A percentile compares a stretch with the other conserved stretches of the same genome.
Conservation (phyloP, 2,888 invertebrate species). For the Archips xylosteana region DNA sequence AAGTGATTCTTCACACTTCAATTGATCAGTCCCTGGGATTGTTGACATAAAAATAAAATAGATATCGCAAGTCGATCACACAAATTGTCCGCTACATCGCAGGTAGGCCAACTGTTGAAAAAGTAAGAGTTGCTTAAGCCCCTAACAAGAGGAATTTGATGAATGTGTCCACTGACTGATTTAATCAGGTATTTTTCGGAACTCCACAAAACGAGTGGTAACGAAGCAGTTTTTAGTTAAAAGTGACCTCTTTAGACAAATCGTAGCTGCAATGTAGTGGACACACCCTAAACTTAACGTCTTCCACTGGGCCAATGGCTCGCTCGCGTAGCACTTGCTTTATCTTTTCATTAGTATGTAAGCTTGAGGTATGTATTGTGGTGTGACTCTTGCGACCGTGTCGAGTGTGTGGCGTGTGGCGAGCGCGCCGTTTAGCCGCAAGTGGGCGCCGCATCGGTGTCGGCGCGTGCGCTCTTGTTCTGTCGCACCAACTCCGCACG, state of each 20-base stretch:
- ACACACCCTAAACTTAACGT: too few species aligned
- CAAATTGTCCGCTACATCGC: neutral
- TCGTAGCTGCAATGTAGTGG: too few species aligned
- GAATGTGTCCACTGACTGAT: too few species aligned
- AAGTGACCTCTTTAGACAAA: too few species aligned
- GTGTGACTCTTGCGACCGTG: conserved; percentile 37
- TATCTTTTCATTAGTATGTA: neutral
- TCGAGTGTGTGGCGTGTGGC: conserved; percentile 36
- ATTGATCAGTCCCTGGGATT: conserved; percentile 3
- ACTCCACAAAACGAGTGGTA: too few species aligned
- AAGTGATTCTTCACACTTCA: neutral
- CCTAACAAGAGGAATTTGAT: too few species aligned
- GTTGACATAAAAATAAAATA: neutral
- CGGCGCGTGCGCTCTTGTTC: conserved; percentile 91
- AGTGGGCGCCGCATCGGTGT: conserved; percentile 87
- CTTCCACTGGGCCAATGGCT: too few species aligned
- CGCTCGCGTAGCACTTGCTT: neutral
- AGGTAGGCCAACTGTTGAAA: neutral
- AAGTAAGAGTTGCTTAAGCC: too few species aligned
- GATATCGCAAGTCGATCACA: neutral
- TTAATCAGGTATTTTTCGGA: too few species aligned
- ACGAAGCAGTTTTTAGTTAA: too few species aligned
- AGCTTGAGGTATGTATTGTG: neutral
- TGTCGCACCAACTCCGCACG: conserved; percentile 96
- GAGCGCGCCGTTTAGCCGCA: conserved; percentile 83